A percentile compares a stretch with the other conserved stretches of the same genome.
phyloP scores from a whole-genome alignment of 2,888 invertebrate species.

The Strigamia transsilvanica region DNA sequence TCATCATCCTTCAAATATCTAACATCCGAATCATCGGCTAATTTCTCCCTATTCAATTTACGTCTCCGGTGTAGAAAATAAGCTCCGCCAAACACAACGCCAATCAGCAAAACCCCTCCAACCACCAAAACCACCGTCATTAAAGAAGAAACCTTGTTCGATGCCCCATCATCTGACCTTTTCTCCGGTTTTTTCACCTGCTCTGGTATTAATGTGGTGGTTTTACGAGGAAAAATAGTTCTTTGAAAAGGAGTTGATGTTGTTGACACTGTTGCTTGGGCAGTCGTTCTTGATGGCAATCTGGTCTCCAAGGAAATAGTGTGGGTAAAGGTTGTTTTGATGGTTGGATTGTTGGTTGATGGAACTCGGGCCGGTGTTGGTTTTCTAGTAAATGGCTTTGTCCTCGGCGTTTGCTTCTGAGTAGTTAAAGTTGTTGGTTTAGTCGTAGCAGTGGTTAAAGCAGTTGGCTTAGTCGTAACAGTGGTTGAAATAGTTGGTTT shows the following conservation, averaged over 20 bases:
- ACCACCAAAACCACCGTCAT: slow-evolving; percentile 38
- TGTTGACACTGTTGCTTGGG: slow-evolving; percentile 17
- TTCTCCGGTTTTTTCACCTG: slow-evolving; percentile 8
- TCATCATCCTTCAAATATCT: slow-evolving; percentile 70
- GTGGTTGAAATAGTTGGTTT: too few species aligned
- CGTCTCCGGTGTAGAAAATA: slow-evolving; percentile 36
- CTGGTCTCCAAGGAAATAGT: slow-evolving; percentile 34
- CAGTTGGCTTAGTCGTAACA: not conserved
- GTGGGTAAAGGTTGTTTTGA: slow-evolving; percentile 24
- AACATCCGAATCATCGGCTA: slow-evolving; percentile 68
- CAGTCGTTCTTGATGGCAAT: slow-evolving; percentile 9
- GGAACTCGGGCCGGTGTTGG: not conserved
- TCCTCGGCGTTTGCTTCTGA: slow-evolving; percentile 11
- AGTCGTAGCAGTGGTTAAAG: not conserved
- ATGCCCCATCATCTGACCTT: not conserved
- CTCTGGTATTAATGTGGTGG: slow-evolving; percentile 45
- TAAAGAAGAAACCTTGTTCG: not conserved
- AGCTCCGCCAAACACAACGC: slow-evolving; percentile 1
- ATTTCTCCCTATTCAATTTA: slow-evolving; percentile 36
- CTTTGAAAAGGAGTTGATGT: slow-evolving; percentile 14
- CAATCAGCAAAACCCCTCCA: slow-evolving; percentile 18
- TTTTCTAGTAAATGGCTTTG: slow-evolving; percentile 7
- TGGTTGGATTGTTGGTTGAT: slow-evolving; percentile 35
- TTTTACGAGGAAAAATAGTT: not conserved
- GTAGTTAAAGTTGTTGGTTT: slow-evolving; percentile 43